These are phyloP conservation scores for Malurus melanocephalus DNA, from an alignment of 2,113 vertebrate genomes.

Conservation along the genomic window DNA sequence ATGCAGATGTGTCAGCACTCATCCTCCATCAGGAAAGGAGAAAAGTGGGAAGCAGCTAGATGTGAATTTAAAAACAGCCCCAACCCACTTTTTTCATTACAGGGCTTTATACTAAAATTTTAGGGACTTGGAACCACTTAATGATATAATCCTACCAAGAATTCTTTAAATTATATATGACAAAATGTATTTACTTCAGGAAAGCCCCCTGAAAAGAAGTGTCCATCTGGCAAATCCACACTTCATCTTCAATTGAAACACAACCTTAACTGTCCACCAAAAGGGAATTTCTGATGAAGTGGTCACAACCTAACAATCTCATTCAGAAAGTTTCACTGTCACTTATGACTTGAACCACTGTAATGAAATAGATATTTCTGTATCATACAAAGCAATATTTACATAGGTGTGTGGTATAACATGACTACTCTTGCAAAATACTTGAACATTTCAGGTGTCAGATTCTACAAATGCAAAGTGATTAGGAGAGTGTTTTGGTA, in stretches of 20 bases:
- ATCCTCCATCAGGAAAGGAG: background rate
- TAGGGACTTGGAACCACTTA: background rate
- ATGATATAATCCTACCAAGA: background rate
- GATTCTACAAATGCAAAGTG: background rate
- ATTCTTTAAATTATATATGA: constrained; percentile 4
- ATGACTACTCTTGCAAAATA: background rate
- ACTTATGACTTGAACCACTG: background rate
- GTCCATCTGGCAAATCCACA: background rate
- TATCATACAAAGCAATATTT: background rate
- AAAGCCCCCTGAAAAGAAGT: background rate
- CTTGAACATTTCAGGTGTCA: background rate
- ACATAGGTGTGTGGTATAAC: fast-evolving
- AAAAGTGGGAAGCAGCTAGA: background rate
- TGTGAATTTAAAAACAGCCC: background rate
- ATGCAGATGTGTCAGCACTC: background rate
- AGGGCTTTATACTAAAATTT: background rate
- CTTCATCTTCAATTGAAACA: background rate
- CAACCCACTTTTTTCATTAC: background rate
- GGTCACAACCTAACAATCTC: background rate
- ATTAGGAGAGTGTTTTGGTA: background rate
- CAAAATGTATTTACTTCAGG: background rate
- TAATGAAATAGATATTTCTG: background rate
- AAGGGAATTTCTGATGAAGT: constrained; percentile 4
- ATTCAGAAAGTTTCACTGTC: background rate
- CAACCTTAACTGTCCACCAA: background rate